Conservation (phyloP, 2,888 invertebrate species). For the Rhagophthalmus giganteus region DNA sequence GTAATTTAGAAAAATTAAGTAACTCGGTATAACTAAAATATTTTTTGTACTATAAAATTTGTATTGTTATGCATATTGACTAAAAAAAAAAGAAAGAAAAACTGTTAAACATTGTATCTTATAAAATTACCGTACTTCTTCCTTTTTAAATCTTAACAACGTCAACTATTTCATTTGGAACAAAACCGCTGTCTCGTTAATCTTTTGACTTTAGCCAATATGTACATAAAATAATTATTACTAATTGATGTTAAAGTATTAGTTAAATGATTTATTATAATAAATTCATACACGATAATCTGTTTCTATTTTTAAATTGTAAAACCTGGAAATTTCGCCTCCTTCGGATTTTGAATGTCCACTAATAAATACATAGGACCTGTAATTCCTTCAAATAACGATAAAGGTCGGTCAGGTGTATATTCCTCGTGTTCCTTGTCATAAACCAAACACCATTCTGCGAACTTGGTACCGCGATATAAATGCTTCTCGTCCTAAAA, state of each 20-base stretch:
- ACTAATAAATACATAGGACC: constrained; percentile 76
- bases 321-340: constrained; percentile 77
- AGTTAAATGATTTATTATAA: constrained; percentile 50
- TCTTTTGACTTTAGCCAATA: constrained; percentile 46
- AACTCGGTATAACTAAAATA: constrained; percentile 11
- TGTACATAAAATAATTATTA: constrained; percentile 49
- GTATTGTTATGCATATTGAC: constrained; percentile 22
- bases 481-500: constrained; percentile 69
- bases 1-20: constrained; percentile 1
- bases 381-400: constrained; percentile 81
- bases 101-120: not conserved
- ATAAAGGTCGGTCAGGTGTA: constrained; percentile 77
- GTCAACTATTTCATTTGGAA: constrained; percentile 5
- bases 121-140: not conserved
- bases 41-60: constrained; percentile 15
- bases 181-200: constrained; percentile 16
- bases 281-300: constrained; percentile 33
- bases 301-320: constrained; percentile 41
- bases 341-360: constrained; percentile 66
- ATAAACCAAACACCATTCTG: constrained; percentile 78
- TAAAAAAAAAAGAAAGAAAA: constrained; percentile 3
- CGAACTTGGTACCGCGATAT: constrained; percentile 77
- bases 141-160: constrained; percentile 1
- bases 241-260: constrained; percentile 51
- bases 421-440: constrained; percentile 68